These are phyloP conservation scores for Drosophila sturtevanti DNA, from an alignment of 1,140 invertebrate genomes.

Conservation along the genomic window DNA sequence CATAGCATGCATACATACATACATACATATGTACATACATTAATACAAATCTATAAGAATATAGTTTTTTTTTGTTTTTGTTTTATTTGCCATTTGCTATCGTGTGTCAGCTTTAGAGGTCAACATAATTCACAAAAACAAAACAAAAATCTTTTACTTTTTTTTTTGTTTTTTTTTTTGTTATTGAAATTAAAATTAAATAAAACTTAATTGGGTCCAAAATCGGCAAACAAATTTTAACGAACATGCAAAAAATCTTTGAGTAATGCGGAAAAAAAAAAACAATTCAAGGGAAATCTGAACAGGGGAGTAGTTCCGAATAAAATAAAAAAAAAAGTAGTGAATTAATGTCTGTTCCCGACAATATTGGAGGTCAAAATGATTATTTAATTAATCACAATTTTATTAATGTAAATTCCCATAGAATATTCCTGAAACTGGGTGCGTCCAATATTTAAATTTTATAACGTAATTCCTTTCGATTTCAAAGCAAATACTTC, in stretches of 20 bases:
- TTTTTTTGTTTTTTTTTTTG: slow-evolving; percentile 10
- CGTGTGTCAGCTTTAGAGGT: slow-evolving; percentile 70
- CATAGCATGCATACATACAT: slow-evolving; percentile 24
- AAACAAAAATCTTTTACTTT: slow-evolving; percentile 44
- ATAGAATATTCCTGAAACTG: too few relatives aligned
- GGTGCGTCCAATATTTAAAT: too few relatives aligned
- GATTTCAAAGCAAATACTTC: too few relatives aligned
- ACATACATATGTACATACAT: neutral
- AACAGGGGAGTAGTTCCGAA: neutral
- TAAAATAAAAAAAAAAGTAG: neutral
- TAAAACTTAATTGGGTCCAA: slow-evolving; percentile 69
- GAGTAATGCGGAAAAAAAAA: slow-evolving; percentile 6
- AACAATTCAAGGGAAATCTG: neutral
- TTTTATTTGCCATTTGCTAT: slow-evolving; percentile 45
- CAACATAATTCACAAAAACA: slow-evolving; percentile 39
- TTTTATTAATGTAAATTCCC: too few relatives aligned
- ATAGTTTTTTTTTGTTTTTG: slow-evolving; percentile 8
- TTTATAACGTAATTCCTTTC: too few relatives aligned
- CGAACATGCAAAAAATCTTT: slow-evolving; percentile 8
- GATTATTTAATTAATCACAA: too few relatives aligned
- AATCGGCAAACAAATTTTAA: slow-evolving; percentile 33
- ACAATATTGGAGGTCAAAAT: too few relatives aligned
- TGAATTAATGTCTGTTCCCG: neutral
- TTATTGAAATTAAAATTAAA: slow-evolving; percentile 71
- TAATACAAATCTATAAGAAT: neutral